Base-by-base conservation (phyloP, 2,113 vertebrate genomes). In the Aleadryas rufinucha region DNA sequence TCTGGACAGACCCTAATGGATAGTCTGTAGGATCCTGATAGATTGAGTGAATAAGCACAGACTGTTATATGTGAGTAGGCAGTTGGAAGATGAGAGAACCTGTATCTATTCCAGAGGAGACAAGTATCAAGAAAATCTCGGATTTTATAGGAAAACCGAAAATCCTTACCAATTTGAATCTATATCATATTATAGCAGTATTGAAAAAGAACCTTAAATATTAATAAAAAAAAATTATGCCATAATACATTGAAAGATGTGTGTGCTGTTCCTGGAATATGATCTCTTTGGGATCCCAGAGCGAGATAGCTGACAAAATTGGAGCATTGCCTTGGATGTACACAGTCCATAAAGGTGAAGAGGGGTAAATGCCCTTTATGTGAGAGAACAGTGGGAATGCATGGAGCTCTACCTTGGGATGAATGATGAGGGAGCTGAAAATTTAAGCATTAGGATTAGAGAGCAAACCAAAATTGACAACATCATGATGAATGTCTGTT, bases 211-310 rank as follows among this genome's bases (percentile, higher is more conserved):
- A 22, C 42, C 26, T 61, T 75, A 24, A 7, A 6, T 37, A 45
- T 26, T 45, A n/a, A 74, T 44, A 16, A 2, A 0, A 0, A 5
- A 27, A 59, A 68, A 64, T 39, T 57, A 35, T 50, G 31, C 1
- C 6, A 3, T 80, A 63, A 44, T 49, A 49, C 20, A 23, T n/a
- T 33, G 13, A 91, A 45, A 44, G 3, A 1, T n/a, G 7, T 16
- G 7, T 7, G 3, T 41, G 13, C 5, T 54, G 5, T 50, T 89
- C 10, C n/a, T 91, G 52, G 13, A 37, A 61, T 66, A 41, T 26
- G 22, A 5, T 53, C 16, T 83, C 19, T 39, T 5, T 60, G 27
- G 6, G 21, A 76, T 71, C 31, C 7, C 9, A 50, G 17, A 53
- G 9, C 30, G 17, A 26, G 11, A 35, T 22, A 47, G 13, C 26